Conservation (phyloP, 2,797 vertebrate species). For the Apogon talboti region DNA sequence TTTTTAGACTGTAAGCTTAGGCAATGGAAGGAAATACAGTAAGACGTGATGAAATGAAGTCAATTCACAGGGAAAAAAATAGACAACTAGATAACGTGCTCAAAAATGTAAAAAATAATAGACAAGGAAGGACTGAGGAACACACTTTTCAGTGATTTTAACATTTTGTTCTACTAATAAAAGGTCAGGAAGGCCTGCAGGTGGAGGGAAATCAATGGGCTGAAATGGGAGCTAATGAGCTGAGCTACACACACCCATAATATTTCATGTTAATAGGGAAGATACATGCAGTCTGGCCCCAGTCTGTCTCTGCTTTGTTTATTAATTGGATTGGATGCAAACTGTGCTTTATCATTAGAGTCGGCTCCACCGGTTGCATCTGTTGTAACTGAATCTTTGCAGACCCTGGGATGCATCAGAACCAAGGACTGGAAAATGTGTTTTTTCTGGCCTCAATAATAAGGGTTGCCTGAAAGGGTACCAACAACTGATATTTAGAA, state of each 20-base stretch:
- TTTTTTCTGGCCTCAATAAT: too few species aligned
- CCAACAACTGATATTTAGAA: too few species aligned
- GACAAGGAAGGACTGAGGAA: not conserved
- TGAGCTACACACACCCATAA: conserved; percentile 3
- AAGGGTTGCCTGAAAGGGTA: too few species aligned
- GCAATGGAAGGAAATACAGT: too few species aligned
- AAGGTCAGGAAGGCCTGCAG: not conserved
- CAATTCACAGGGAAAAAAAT: not conserved
- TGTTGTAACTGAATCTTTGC: too few species aligned
- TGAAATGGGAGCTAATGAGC: conserved; percentile 15
- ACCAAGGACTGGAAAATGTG: too few species aligned
- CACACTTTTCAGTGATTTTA: conserved; percentile 9
- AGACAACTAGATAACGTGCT: conserved; percentile 2
- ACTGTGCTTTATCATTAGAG: conserved; percentile 16
- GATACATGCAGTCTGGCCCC: not conserved
- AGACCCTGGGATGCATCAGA: too few species aligned
- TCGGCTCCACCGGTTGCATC: not conserved
- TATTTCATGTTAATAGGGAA: not conserved
- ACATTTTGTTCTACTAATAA: conserved; percentile 14
- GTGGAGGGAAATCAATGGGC: conserved; percentile 5
- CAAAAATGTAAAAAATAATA: conserved; percentile 8
- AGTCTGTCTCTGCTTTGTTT: not conserved
- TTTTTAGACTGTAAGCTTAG: too few species aligned
- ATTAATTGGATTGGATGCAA: conserved; percentile 13
- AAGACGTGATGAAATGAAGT: too few species aligned